phyloP scores from a whole-genome alignment of 2,113 vertebrate species.

The Emydocephalus ijimae region DNA sequence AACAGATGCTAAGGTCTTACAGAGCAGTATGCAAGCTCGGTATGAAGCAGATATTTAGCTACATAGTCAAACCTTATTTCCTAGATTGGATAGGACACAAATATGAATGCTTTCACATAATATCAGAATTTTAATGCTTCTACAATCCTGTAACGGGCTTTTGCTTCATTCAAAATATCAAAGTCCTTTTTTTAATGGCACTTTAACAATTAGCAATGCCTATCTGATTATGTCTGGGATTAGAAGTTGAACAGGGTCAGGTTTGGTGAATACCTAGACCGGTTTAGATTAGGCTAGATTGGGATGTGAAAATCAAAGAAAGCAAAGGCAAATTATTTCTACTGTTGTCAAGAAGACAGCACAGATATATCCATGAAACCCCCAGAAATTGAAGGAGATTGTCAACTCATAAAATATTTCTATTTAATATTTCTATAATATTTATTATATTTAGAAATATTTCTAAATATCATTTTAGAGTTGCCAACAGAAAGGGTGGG shows the following conservation, averaged over 20 bases:
- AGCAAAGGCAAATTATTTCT: neutral
- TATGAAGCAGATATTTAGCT: neutral
- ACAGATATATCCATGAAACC: neutral
- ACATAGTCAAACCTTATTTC: neutral
- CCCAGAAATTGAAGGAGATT: neutral
- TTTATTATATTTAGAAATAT: no score
- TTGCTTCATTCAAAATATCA: neutral
- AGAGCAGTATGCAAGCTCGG: neutral
- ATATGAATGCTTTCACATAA: neutral
- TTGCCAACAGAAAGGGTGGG: no score
- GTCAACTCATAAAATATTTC: no score
- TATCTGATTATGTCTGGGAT: neutral
- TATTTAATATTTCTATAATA: no score
- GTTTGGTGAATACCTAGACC: neutral
- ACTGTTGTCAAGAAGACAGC: neutral
- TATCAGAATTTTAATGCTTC: neutral
- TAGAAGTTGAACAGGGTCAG: neutral
- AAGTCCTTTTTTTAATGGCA: neutral
- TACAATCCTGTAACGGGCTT: neutral
- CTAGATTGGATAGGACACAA: neutral
- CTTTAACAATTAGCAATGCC: neutral
- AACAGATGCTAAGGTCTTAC: neutral
- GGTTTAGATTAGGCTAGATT: neutral
- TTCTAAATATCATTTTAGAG: no score
- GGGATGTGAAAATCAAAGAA: neutral